A percentile compares a stretch with the other conserved stretches of the same genome.
These are phyloP conservation scores for Corythoichthys intestinalis DNA, from an alignment of 2,113 vertebrate genomes.

Conservation along the genomic window DNA sequence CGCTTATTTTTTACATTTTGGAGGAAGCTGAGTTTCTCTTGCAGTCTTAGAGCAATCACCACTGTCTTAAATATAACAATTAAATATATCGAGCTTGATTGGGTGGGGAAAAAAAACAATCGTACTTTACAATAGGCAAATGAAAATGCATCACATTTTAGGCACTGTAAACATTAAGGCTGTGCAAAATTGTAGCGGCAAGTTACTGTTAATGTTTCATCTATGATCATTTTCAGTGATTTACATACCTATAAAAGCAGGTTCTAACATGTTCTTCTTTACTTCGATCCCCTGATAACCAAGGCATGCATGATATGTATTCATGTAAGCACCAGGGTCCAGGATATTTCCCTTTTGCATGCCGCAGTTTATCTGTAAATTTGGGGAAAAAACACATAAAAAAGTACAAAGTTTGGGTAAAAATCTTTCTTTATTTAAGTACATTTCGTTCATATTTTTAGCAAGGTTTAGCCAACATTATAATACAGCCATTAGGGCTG, in stretches of 20 bases:
- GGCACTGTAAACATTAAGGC: background rate
- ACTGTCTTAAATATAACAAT: no score
- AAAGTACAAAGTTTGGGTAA: background rate
- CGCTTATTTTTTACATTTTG: no score
- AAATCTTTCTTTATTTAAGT: background rate
- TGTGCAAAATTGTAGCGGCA: background rate
- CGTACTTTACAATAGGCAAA: no score
- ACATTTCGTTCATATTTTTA: background rate
- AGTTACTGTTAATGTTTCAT: no score
- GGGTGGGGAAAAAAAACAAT: no score
- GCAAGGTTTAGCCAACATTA: background rate
- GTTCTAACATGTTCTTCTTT: background rate
- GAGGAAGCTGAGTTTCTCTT: no score
- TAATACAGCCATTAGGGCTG: background rate
- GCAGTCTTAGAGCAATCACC: no score
- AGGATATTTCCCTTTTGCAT: no score
- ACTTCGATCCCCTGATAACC: constrained; percentile 7
- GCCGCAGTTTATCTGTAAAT: no score
- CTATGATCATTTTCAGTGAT: background rate
- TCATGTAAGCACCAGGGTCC: background rate
- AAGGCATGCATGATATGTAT: constrained; percentile 2
- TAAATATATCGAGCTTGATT: no score
- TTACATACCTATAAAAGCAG: constrained; percentile 8
- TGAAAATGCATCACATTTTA: no score
- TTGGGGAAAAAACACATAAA: background rate